Evolutionary conservation across 2,113 vertebrate genomes (phyloP).

Genomic region (Caranx melampygus): DNA sequence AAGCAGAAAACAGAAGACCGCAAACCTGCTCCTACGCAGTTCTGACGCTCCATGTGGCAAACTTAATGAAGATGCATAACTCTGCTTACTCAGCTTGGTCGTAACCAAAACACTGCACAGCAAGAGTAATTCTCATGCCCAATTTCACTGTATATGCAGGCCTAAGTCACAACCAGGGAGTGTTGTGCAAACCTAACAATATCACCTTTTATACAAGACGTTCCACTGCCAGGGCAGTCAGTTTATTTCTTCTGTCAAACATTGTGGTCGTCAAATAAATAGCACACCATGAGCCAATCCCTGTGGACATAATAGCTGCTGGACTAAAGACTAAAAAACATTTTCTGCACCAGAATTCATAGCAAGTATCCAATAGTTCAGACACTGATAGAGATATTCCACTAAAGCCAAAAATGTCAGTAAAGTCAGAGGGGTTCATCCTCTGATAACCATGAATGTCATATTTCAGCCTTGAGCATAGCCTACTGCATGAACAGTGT

Average conservation of each 20-base stretch:
- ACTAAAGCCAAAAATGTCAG: too few relatives aligned
- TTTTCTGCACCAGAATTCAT: too few relatives aligned
- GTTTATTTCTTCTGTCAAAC: slow-evolving; percentile 9
- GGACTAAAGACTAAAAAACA: neutral
- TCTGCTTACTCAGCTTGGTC: slow-evolving; percentile 8
- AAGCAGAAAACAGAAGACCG: neutral
- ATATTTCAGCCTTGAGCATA: too few relatives aligned
- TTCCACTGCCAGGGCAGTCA: slow-evolving; percentile 12
- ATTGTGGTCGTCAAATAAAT: neutral
- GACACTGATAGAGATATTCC: too few relatives aligned
- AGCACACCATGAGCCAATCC: neutral
- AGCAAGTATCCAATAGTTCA: too few relatives aligned
- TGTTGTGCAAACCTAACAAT: slow-evolving; percentile 9
- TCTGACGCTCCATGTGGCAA: neutral
- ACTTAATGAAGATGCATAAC: slow-evolving; percentile 35
- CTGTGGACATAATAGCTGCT: neutral
- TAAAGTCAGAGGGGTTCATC: neutral
- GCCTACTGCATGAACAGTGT: too few relatives aligned
- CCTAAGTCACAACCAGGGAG: neutral
- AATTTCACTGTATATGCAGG: slow-evolving; percentile 26
- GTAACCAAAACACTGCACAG: slow-evolving; percentile 16
- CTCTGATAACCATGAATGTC: too few relatives aligned
- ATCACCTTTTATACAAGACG: neutral
- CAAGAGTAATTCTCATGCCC: neutral
- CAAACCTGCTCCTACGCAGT: neutral